A percentile compares a stretch with the other conserved stretches of the same genome.
Evolutionary conservation across 1,140 invertebrate species (phyloP).

Genomic region (Aplysia californica): DNA sequence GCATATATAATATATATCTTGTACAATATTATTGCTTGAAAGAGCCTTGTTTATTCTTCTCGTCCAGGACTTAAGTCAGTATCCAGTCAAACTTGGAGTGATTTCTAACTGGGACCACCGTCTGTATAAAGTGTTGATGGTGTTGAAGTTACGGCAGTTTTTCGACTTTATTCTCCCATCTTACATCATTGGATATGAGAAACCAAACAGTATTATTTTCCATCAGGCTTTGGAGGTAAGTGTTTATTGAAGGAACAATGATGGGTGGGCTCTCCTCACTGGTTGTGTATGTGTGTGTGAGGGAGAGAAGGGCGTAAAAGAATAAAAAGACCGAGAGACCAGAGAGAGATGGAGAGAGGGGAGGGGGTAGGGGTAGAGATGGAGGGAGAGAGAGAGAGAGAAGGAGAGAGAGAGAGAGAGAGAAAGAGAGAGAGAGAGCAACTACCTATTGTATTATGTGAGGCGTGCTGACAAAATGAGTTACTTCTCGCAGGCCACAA

Average conservation of each 20-base stretch:
- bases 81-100: conserved; percentile 72
- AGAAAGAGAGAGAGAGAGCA: no score
- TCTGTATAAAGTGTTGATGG: conserved; percentile 76
- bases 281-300: no score
- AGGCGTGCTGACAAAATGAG: no score
- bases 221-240: conserved; percentile 73
- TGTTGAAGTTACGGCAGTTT: conserved; percentile 74
- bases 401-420: no score
- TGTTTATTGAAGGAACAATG: conserved; percentile 23
- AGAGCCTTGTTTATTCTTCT: no score
- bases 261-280: background rate
- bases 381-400: background rate
- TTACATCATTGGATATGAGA: conserved; percentile 78
- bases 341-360: background rate
- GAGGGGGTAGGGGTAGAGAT: background rate
- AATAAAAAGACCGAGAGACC: background rate
- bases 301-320: no score
- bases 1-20: no score
- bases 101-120: conserved; percentile 91
- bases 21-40: no score
- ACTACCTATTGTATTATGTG: no score
- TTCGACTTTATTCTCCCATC: conserved; percentile 87
- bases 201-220: conserved; percentile 83
- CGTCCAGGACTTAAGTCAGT: conserved; percentile 71
- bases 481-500: no score